These are phyloP conservation scores for Thera obeliscata DNA, from an alignment of 2,888 invertebrate species.

Conservation along the genomic window DNA sequence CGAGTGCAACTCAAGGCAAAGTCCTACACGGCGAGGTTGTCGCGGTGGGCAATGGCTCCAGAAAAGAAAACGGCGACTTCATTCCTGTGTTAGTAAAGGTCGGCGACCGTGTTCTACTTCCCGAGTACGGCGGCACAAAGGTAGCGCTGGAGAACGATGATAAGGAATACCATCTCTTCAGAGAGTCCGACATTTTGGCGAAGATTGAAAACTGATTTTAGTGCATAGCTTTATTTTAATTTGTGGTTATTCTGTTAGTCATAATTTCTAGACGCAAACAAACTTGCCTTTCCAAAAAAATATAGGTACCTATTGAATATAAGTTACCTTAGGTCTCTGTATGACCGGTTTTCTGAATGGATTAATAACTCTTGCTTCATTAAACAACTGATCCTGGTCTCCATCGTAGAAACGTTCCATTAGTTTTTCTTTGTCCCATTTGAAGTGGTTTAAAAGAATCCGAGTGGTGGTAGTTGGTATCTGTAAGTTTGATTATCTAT, in stretches of 20 bases:
- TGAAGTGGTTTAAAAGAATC: constrained; percentile 98
- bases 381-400: constrained; percentile 96
- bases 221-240: constrained; percentile 62
- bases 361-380: constrained; percentile 97
- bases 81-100: constrained; percentile 92
- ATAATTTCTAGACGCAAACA: constrained; percentile 58
- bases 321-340: constrained; percentile 86
- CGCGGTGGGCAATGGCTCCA: constrained; percentile 95
- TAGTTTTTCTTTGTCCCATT: constrained; percentile 99
- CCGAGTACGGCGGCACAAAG: constrained; percentile 99
- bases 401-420: constrained; percentile 99
- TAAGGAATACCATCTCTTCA: constrained; percentile 96
- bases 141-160: constrained; percentile 95
- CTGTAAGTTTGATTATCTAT: constrained; percentile 84
- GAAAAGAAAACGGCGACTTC: constrained; percentile 93
- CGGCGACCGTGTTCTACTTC: constrained; percentile 97
- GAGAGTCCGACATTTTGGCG: constrained; percentile 98
- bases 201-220: constrained; percentile 88
- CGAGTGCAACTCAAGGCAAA: too few relatives aligned
- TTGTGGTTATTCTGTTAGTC: constrained; percentile 64
- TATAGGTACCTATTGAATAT: too few relatives aligned
- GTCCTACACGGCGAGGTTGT: constrained; percentile 96
- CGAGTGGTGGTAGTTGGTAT: constrained; percentile 95
- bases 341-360: constrained; percentile 92
- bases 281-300: too few relatives aligned